phyloP scores from a whole-genome alignment of 35 echinoderm and acorn worm genomes.

The Heliocidaris erythrogramma region DNA sequence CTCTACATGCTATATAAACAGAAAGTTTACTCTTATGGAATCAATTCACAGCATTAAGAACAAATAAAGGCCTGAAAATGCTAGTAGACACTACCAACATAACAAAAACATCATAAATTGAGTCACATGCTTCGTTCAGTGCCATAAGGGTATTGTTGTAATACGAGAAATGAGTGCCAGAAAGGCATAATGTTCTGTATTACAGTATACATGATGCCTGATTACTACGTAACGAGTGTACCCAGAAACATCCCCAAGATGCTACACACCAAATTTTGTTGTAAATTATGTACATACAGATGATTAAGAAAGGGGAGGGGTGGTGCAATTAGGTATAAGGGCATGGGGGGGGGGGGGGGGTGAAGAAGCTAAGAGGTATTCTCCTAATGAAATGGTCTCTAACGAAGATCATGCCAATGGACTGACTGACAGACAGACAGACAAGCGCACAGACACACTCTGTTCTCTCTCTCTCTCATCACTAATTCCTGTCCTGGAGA shows the following conservation, averaged over 20 bases:
- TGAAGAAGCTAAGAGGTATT: background rate
- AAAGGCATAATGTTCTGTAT: background rate
- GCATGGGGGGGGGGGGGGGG: background rate
- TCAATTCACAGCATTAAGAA: too few species aligned
- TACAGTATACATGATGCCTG: background rate
- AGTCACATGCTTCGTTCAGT: background rate
- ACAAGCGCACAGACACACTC: conserved; percentile 18
- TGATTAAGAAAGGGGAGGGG: background rate
- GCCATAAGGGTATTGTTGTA: background rate
- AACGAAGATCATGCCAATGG: conserved; percentile 7
- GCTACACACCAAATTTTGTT: background rate
- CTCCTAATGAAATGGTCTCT: background rate
- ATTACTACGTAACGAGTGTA: background rate
- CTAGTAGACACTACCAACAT: background rate
- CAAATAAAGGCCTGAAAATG: background rate
- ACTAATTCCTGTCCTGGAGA: background rate
- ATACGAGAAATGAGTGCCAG: background rate
- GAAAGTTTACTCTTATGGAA: too few species aligned
- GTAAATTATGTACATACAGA: background rate
- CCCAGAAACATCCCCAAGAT: background rate
- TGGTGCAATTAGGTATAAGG: background rate
- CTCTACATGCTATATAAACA: too few species aligned
- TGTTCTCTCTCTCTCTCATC: background rate
- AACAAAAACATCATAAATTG: background rate
- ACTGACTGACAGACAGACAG: conserved; percentile 23